Evolutionary conservation across 2,797 vertebrate genomes (phyloP), one percentile per base, ranked within the genome.

Genomic region (Rhincodon typus): DNA sequence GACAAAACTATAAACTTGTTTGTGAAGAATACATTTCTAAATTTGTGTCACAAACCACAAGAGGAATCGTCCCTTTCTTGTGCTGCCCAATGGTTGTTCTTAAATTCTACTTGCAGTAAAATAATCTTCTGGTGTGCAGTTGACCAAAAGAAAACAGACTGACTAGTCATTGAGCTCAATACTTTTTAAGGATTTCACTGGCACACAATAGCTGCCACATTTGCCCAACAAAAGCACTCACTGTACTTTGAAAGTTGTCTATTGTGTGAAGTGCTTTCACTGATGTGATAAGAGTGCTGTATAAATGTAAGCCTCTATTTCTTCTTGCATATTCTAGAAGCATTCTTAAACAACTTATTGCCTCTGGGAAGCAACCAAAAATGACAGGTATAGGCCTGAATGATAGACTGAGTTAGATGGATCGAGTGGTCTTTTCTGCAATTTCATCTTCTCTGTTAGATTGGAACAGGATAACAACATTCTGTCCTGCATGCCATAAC

Each of bases 11-110:
- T 34, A 34, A 62, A 57, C 87, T 34, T 62, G 53, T 25, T 93
- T 69, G 42, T 42, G 69, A 93, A 93, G 62, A 93, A 69, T 17
- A 42, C 90, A 69, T 42, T 53, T 69, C 10, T 69, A 13, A 67
- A 93, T 93, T 69, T 23, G 12, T n/a, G 46, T 93, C 62, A 93
- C 19, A 93, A 93, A 69, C 90, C 90, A 38, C 57, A 93, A 66
- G 88, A 84, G 17, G 46, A 46, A 84, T 46, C 38, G 23, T 84
- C 19, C 82, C 42, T 84, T 67, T 67, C 19, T 91, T 93, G 7
- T 69, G 25, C n/a, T 93, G n/a, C 15, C 38, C 21, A 67, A 93
- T 69, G 62, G 42, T 69, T 93, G 57, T 62, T n/a, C 19, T 38
- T 23, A 42, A 42, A 21, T 42, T 69, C 62, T 23, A 93, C 67